phyloP scores from a whole-genome alignment of 2,113 vertebrate species.

The Heterochromis multidens region DNA sequence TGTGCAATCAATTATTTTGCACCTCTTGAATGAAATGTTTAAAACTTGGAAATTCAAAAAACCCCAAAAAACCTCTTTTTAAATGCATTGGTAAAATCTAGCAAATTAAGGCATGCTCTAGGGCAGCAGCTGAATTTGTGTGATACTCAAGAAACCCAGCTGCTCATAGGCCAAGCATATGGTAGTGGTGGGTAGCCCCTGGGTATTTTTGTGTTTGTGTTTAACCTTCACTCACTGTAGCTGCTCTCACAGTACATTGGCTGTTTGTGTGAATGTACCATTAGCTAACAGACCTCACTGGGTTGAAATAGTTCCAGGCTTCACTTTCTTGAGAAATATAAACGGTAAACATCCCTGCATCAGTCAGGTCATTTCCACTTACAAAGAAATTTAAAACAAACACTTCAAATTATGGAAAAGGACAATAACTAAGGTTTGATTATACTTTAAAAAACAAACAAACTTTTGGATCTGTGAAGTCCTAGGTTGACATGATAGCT shows the following conservation, averaged over 20 bases:
- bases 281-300: neutral
- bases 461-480: too few species aligned
- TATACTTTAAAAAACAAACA: neutral
- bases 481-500: neutral
- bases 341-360: neutral
- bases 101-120: neutral
- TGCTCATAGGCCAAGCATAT: conserved; percentile 24
- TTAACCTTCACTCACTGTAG: neutral
- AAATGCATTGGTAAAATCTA: neutral
- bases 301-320: neutral
- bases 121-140: conserved; percentile 10
- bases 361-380: neutral
- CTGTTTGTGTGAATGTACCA: neutral
- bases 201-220: conserved; percentile 7
- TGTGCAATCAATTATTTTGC: neutral
- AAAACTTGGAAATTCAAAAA: neutral
- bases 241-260: neutral
- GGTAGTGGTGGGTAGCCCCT: neutral
- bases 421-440: neutral
- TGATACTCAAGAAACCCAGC: conserved; percentile 17
- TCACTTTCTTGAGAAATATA: neutral
- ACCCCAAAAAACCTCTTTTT: neutral
- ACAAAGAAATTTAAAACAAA: neutral
- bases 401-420: neutral
- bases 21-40: neutral